Evolutionary conservation across 2,888 invertebrate species (phyloP), one percentile per base, ranked within the genome.

Genomic region (Lasioglossum oenotherae): DNA sequence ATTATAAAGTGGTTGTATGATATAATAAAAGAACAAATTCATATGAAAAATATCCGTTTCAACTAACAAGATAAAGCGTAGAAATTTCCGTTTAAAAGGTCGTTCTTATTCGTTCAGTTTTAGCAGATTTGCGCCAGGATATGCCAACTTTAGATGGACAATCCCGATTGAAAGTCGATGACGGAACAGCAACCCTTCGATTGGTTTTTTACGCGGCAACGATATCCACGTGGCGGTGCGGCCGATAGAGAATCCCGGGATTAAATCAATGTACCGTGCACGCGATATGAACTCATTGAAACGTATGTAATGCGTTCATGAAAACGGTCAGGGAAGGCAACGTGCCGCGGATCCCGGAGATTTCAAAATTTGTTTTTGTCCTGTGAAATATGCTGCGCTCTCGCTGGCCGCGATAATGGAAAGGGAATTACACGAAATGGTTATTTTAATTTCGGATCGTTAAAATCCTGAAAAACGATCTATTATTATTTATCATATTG

Each of bases 251-350:
- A 84, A 91, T 87, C 86, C 73, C n/a, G 73, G 90, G 91, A 91
- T 91, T 91, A 91, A 91, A 91, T 91, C 91, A 91, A 91, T 91
- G 91, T 91, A 87, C 84, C 91, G 89, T 91, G 85, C 84, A 86
- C 74, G 84, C 91, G 91, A 91, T 91, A 91, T 90, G 91, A 89
- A 85, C 84, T 79, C 89, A 91, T 83, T 83, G 86, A 76, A 90
- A 91, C 91, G 91, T 87, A 79, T 84, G 87, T 91, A 91, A 91
- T 87, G 86, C 87, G 87, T 82, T 82, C 87, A 84, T 86, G 88
- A 83, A 85, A 86, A 85, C 71, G n/a, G 71, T 5, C 38, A 4
- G 38, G 41, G 38, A 4, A 5, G 35, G 53, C 72, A 81, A 82
- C 80, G 49, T 35, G 78, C 78, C 82, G 75, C 79, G 83, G 84